These are phyloP conservation scores for Drosophila yooni DNA, from an alignment of 2,888 invertebrate species.

Conservation along the genomic window DNA sequence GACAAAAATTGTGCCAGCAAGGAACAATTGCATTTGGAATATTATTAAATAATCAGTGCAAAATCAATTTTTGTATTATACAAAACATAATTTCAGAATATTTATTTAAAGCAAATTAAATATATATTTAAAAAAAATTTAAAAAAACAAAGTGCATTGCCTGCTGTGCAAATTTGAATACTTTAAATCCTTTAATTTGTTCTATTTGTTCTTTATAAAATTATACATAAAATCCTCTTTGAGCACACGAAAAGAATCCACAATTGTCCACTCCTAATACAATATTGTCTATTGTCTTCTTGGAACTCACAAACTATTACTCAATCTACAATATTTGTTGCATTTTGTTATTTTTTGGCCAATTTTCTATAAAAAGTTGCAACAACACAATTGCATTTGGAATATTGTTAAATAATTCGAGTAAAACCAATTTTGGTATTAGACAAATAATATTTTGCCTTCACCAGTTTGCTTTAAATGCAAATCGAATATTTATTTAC, in stretches of 20 bases:
- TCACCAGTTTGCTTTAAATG: not conserved
- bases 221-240: not conserved
- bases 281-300: not conserved
- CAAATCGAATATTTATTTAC: not conserved
- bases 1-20: constrained; percentile 10
- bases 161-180: not conserved
- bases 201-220: constrained; percentile 19
- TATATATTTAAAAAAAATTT: not conserved
- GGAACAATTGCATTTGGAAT: constrained; percentile 22
- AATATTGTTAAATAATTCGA: not conserved
- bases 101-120: not conserved
- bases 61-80: not conserved
- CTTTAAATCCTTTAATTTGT: constrained; percentile 39
- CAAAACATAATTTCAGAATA: not conserved
- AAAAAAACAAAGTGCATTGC: not conserved
- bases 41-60: not conserved
- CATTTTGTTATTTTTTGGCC: not conserved
- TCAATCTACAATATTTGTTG: not conserved
- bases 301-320: not conserved
- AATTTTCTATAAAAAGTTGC: constrained; percentile 28
- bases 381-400: constrained; percentile 25
- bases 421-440: not conserved
- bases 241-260: too few species aligned
- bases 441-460: not conserved
- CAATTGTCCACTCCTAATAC: too few species aligned